Base-by-base conservation (phyloP, 2,888 invertebrate species). In the Lasius fuliginosus region DNA sequence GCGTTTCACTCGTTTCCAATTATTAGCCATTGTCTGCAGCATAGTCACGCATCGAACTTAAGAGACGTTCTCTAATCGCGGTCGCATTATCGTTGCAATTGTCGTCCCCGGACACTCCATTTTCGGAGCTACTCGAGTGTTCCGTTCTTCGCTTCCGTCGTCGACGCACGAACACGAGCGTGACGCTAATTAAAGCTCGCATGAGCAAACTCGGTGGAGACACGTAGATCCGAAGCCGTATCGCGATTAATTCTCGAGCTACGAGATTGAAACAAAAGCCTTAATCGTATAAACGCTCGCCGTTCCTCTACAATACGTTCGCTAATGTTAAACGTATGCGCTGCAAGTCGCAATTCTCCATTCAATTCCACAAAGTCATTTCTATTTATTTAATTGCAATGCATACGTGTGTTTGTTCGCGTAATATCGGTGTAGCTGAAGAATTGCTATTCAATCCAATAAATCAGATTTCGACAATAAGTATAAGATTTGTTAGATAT, bases 221-320 rank as follows among this genome's bases (percentile, higher is more conserved):
- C 69, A 33, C 69, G 18, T 36, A 12, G 40, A 77, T 67, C 15
- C 40, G 40, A 67, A 40, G 33, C 33, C 49, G 33, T 33, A 23
- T 30, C 33, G 46, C 71, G 69, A 67, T 67, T 77, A 42, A 5
- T 56, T 15, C n/a, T n/a, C 56, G n/a, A 27, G 60, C 33, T 49
- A 42, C 27, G 60, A 33, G 46, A 69, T 69, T 69, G 79, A 60
- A 71, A 81, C 79, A 60, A 81, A 71, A 69, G 79, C 40, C 27
- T 46, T 71, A 81, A 71, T 81, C 71, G 36, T 46, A 46, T 36
- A 46, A 81, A 69, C 33, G 77, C 77, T 68, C 58, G 42, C 11
- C 60, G 79, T 30, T 68, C 49, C 79, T 68, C 69, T 69, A 79
- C 77, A 40, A 42, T 15, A 36, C 36, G 27, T 71, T 62, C 49